A percentile compares a stretch with the other conserved stretches of the same genome.
phyloP scores from a whole-genome alignment of 2,113 vertebrate species.

The Cynoglossus semilaevis region DNA sequence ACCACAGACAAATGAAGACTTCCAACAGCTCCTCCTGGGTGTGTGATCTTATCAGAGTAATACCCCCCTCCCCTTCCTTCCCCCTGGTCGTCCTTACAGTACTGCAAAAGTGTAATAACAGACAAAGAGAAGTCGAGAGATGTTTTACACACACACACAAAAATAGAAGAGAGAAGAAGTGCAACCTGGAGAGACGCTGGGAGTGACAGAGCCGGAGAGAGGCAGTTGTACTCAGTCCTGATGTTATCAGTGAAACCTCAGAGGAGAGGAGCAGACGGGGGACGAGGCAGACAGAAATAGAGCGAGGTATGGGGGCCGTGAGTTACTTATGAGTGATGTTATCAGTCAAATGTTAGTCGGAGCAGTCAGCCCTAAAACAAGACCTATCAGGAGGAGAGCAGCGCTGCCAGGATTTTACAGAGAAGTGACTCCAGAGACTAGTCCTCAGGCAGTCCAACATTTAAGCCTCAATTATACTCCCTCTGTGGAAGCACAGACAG shows the following conservation, averaged over 20 bases:
- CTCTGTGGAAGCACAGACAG: background rate
- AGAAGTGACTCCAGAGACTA: background rate
- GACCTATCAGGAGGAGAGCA: slow-evolving; percentile 21
- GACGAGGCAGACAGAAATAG: slow-evolving; percentile 15
- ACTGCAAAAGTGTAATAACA: background rate
- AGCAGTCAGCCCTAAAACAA: slow-evolving; percentile 43
- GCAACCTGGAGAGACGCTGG: background rate
- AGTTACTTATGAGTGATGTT: slow-evolving; percentile 38
- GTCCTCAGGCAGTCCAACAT: slow-evolving; percentile 4
- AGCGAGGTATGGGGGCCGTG: slow-evolving; percentile 11
- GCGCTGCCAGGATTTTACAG: slow-evolving; percentile 16
- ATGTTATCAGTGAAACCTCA: slow-evolving; percentile 27
- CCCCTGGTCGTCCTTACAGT: background rate
- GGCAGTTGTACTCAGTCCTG: background rate
- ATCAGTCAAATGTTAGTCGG: slow-evolving; percentile 47
- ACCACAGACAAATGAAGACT: slow-evolving; percentile 64
- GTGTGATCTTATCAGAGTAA: slow-evolving; percentile 53
- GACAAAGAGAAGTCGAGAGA: background rate
- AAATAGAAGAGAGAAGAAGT: background rate
- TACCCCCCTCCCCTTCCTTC: background rate
- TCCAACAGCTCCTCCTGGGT: slow-evolving; percentile 35
- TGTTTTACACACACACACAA: slow-evolving; percentile 9
- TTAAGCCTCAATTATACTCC: background rate
- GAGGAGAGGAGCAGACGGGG: slow-evolving; percentile 9
- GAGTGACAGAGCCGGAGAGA: background rate